Evolutionary conservation across 2,113 vertebrate genomes (phyloP).

Genomic region (Orthonyx spaldingii): DNA sequence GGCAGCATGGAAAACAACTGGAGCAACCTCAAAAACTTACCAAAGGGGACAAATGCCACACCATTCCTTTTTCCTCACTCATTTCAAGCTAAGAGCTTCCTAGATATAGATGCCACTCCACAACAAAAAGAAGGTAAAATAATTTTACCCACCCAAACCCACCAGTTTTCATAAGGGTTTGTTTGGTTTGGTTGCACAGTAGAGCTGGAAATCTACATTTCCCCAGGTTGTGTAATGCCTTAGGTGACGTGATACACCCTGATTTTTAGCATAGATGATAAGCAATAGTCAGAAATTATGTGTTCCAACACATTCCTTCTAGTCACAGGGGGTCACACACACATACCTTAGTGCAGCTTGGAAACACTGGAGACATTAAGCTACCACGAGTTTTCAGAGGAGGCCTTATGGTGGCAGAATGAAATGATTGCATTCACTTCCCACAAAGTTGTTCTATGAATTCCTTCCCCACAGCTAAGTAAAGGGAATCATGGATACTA

Average conservation of each 20-base stretch:
- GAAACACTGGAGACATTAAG: neutral
- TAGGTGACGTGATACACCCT: neutral
- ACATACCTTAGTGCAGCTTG: rapidly evolving
- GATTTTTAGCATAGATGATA: neutral
- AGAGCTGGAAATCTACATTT: neutral
- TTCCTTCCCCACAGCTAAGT: neutral
- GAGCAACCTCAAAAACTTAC: neutral
- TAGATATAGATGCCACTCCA: neutral
- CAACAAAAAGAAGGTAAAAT: neutral
- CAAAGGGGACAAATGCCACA: neutral
- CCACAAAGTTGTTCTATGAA: neutral
- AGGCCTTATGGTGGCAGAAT: neutral
- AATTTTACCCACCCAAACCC: neutral
- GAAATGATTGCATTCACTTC: neutral
- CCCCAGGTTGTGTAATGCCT: neutral
- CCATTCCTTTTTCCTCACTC: neutral
- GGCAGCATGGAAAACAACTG: neutral
- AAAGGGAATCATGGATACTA: neutral
- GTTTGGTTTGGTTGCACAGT: neutral
- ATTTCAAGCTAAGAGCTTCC: neutral
- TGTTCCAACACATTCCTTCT: neutral
- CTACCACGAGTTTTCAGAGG: neutral
- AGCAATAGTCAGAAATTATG: neutral
- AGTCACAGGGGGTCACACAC: neutral
- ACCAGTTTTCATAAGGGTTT: neutral